These are phyloP conservation scores for Palythoa caribaeorum DNA, from an alignment of 92 coral and sea anemone genomes.

Conservation along the genomic window DNA sequence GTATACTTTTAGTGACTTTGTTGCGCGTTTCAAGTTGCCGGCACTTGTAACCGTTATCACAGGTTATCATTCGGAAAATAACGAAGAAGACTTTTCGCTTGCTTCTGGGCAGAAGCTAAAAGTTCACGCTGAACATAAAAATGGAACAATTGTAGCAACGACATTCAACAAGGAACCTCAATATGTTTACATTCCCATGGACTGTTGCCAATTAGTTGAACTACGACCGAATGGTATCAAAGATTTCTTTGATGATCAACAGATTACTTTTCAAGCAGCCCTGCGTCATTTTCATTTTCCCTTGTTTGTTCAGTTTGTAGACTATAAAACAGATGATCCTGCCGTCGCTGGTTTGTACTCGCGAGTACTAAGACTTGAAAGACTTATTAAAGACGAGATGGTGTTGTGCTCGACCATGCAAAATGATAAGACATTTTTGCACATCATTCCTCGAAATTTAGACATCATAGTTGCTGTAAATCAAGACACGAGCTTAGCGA, in stretches of 20 bases:
- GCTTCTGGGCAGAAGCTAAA: slow-evolving; percentile 1
- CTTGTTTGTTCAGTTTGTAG: slow-evolving; percentile 2
- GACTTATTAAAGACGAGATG: slow-evolving; percentile 22
- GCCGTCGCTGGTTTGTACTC: neutral
- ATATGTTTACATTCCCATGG: neutral
- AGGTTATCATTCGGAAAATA: neutral
- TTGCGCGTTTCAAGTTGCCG: neutral
- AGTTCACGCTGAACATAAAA: neutral
- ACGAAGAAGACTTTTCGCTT: neutral
- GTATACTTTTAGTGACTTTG: neutral
- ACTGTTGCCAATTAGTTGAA: neutral
- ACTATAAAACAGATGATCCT: neutral
- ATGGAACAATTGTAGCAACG: slow-evolving; percentile 8
- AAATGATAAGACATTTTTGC: neutral
- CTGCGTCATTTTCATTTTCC: slow-evolving; percentile 1
- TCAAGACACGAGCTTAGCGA: neutral
- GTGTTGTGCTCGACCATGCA: neutral
- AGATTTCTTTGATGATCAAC: slow-evolving; percentile 2
- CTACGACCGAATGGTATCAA: slow-evolving; percentile 1
- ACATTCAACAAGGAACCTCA: neutral
- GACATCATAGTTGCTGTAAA: neutral
- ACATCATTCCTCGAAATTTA: neutral
- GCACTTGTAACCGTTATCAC: neutral
- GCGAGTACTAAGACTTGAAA: slow-evolving; percentile 4
- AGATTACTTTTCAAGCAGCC: neutral